Conservation (phyloP, 2,797 vertebrate genomes). For the Xiphorhynchus erythropygius region DNA sequence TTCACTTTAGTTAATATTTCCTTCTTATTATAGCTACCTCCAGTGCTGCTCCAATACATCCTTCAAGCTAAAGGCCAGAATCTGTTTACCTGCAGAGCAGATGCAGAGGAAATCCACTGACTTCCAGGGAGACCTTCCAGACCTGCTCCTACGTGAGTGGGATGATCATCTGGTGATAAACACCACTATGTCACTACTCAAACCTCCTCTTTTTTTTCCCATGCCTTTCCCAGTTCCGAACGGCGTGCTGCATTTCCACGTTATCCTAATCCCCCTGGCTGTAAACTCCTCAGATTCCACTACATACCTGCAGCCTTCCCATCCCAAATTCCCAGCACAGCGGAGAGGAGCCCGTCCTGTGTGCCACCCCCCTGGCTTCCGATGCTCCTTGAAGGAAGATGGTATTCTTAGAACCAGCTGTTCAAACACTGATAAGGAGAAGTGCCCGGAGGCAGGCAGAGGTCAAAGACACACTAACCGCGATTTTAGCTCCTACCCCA, state of each 20-base stretch:
- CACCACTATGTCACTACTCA: background rate
- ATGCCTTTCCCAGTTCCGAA: background rate
- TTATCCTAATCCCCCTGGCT: background rate
- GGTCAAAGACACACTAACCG: background rate
- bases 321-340: background rate
- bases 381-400: background rate
- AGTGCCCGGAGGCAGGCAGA: background rate
- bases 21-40: background rate
- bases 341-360: background rate
- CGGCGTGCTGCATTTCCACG: background rate
- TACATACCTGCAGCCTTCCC: background rate
- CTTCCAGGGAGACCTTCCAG: constrained; percentile 33
- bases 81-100: background rate
- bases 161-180: background rate
- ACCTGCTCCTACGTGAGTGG: background rate
- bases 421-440: background rate
- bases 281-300: constrained; percentile 34
- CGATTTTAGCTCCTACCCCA: background rate
- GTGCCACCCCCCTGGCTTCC: background rate
- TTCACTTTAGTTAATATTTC: background rate
- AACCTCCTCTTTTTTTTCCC: background rate
- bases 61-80: background rate
- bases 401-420: constrained; percentile 13
- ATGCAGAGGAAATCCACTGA: constrained; percentile 17
- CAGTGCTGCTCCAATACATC: background rate